phyloP scores from a whole-genome alignment of 92 coral and sea anemone species.

The Siderastrea radians region DNA sequence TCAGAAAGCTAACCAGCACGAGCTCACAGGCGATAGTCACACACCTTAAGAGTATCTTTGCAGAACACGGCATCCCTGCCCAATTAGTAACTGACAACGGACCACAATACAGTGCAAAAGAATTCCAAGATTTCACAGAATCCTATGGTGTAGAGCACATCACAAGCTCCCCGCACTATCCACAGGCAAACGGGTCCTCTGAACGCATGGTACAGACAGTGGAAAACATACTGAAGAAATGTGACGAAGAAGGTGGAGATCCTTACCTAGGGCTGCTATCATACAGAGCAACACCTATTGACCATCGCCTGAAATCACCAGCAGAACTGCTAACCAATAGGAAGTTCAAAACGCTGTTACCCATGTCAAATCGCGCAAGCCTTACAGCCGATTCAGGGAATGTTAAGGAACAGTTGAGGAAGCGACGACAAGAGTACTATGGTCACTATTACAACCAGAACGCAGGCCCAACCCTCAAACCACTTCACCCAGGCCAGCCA shows the following conservation, averaged over 20 bases:
- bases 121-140: no score
- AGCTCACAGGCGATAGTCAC: constrained; percentile 66
- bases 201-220: neutral
- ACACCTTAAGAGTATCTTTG: constrained; percentile 67
- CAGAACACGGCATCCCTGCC: constrained; percentile 17
- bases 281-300: constrained; percentile 21
- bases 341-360: constrained; percentile 38
- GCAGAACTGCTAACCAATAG: constrained; percentile 53
- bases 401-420: neutral
- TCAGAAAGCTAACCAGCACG: constrained; percentile 61
- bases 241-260: neutral
- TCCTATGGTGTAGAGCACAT: constrained; percentile 11
- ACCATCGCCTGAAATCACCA: constrained; percentile 26
- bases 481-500: constrained; percentile 42
- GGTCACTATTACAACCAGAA: constrained; percentile 8
- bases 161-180: neutral
- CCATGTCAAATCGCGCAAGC: constrained; percentile 26
- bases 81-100: constrained; percentile 14
- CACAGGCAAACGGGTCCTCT: neutral
- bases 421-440: neutral
- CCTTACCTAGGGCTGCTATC: no score
- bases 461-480: constrained; percentile 32
- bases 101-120: no score
- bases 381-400: neutral
- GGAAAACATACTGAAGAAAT: neutral